Conservation (phyloP, 2,888 invertebrate genomes). For the Baronia brevicornis region DNA sequence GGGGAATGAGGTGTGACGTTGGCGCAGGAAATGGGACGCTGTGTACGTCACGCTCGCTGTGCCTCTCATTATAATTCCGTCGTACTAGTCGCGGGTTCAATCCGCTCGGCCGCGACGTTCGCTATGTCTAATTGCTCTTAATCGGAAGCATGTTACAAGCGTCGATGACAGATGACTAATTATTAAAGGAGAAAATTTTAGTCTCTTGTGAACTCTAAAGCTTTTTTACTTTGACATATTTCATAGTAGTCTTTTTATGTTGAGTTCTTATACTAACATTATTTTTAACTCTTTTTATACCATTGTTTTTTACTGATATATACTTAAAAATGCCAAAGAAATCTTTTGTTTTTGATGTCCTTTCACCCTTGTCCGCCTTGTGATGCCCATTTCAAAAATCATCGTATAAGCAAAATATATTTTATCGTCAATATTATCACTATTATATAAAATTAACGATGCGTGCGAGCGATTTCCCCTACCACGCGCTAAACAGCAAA, state of each 20-base stretch:
- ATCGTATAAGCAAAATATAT: no score
- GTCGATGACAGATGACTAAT: conserved; percentile 1
- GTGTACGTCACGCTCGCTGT: conserved; percentile 21
- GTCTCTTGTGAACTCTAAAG: no score
- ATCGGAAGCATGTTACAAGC: conserved; percentile 17
- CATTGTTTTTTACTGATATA: no score
- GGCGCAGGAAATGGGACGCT: conserved; percentile 50
- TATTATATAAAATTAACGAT: no score
- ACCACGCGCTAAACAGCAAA: no score
- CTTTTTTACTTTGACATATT: not conserved
- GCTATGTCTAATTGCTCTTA: conserved; percentile 28
- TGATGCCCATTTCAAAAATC: no score
- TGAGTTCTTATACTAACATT: conserved; percentile 1
- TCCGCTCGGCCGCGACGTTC: conserved; percentile 31
- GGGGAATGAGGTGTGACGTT: conserved; percentile 38
- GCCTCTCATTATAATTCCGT: conserved; percentile 18
- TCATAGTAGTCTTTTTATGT: not conserved
- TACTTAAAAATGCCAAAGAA: no score
- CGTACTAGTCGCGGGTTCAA: conserved; percentile 19
- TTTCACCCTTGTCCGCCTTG: no score
- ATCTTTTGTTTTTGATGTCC: no score
- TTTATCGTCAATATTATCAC: no score
- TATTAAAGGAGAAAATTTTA: no score
- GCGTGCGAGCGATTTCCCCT: no score
- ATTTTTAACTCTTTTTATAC: conserved; percentile 9